Conservation (phyloP, 2,797 vertebrate species). For the Chanos chanos region DNA sequence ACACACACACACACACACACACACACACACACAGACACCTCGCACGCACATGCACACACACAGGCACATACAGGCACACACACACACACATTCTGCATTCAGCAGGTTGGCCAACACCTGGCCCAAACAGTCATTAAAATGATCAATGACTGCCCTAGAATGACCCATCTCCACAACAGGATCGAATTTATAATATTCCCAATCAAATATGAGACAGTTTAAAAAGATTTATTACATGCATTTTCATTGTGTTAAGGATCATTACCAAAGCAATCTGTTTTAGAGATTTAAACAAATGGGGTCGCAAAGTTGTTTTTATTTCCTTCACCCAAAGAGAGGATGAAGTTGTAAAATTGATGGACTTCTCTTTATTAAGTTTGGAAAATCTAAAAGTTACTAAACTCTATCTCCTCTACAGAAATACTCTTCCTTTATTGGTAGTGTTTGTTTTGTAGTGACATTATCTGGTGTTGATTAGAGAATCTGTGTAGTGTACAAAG, state of each 20-base stretch:
- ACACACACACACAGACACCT: slow-evolving; percentile 1
- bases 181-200: too few species aligned
- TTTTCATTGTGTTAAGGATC: too few species aligned
- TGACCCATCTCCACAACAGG: slow-evolving; percentile 9
- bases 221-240: too few species aligned
- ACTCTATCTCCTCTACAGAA: slow-evolving; percentile 37
- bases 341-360: slow-evolving; percentile 12
- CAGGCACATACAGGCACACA: neutral
- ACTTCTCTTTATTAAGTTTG: slow-evolving; percentile 2
- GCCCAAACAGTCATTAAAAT: slow-evolving; percentile 26
- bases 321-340: neutral
- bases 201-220: too few species aligned
- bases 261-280: too few species aligned
- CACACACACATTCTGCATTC: neutral
- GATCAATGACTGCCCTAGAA: neutral
- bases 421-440: slow-evolving; percentile 71
- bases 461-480: slow-evolving; percentile 57
- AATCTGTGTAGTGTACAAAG: slow-evolving; percentile 33
- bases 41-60: neutral
- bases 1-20: slow-evolving; percentile 9
- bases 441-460: slow-evolving; percentile 59
- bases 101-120: too few species aligned
- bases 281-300: too few species aligned
- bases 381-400: neutral
- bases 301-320: neutral